Evolutionary conservation across 2,113 vertebrate genomes (phyloP).

Genomic region (Panthera uncia): DNA sequence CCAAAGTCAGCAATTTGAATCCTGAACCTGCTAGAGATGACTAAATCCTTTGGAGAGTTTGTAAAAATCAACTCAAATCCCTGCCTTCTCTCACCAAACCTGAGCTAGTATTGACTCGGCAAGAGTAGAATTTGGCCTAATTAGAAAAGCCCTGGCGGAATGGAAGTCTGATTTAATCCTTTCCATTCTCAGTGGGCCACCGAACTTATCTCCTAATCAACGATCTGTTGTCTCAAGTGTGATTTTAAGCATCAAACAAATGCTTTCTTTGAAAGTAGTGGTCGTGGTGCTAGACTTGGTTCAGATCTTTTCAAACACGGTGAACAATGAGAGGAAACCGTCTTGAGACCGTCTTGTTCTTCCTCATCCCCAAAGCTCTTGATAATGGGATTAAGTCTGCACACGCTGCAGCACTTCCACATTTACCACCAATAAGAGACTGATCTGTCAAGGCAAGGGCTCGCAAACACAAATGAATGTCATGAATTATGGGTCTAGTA

Average conservation of each 20-base stretch:
- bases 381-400: constrained; percentile 19
- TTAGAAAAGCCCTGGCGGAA: not conserved
- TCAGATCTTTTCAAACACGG: not conserved
- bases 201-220: not conserved
- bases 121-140: constrained; percentile 5
- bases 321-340: not conserved
- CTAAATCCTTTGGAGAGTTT: constrained; percentile 11
- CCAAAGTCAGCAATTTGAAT: not conserved
- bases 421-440: constrained; percentile 58
- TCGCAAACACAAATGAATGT: constrained; percentile 82
- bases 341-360: not conserved
- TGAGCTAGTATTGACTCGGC: not conserved
- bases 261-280: constrained; percentile 18
- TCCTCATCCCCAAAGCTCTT: not conserved
- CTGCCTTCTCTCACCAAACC: not conserved
- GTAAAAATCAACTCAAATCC: constrained; percentile 18
- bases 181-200: not conserved
- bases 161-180: not conserved
- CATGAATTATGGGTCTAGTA: constrained; percentile 75
- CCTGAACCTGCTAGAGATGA: not conserved
- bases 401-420: constrained; percentile 24
- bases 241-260: constrained; percentile 38
- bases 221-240: not conserved
- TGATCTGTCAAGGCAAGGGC: constrained; percentile 76
- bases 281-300: not conserved